Evolutionary conservation across 1,140 invertebrate species (phyloP).

Genomic region (Phenacoccus solenopsis): DNA sequence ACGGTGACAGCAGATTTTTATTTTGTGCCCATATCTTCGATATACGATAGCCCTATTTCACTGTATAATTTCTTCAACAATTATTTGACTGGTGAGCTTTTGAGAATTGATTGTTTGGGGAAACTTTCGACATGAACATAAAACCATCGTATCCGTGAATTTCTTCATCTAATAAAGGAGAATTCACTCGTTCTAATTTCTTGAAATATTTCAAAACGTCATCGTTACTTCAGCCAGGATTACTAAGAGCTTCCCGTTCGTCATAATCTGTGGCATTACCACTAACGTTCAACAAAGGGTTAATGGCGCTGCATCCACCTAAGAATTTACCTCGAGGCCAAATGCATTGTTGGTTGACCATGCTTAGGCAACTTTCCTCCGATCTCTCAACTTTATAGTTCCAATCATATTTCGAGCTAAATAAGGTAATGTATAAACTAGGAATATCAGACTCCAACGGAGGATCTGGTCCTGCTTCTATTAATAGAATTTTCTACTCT

Average conservation of each 20-base stretch:
- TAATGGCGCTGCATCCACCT: conserved; percentile 65
- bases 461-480: conserved; percentile 52
- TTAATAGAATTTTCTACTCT: conserved; percentile 37
- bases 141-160: conserved; percentile 44
- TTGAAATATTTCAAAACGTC: conserved; percentile 55
- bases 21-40: not conserved
- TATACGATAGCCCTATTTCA: not conserved
- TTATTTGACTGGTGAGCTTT: not conserved
- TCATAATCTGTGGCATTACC: conserved; percentile 65
- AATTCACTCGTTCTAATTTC: conserved; percentile 37
- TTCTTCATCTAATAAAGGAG: not conserved
- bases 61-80: not conserved
- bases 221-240: conserved; percentile 49
- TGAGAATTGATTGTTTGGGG: not conserved
- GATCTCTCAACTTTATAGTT: conserved; percentile 43
- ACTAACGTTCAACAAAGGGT: conserved; percentile 75
- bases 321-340: conserved; percentile 47
- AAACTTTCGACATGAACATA: conserved; percentile 45
- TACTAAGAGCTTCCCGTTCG: conserved; percentile 53
- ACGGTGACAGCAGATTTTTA: conserved; percentile 38
- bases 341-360: conserved; percentile 39
- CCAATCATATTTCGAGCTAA: conserved; percentile 49
- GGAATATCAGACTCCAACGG: conserved; percentile 32
- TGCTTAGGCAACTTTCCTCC: conserved; percentile 38
- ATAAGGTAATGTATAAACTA: conserved; percentile 33